phyloP scores from a whole-genome alignment of 2,797 vertebrate genomes.

The Muscicapa comitata region DNA sequence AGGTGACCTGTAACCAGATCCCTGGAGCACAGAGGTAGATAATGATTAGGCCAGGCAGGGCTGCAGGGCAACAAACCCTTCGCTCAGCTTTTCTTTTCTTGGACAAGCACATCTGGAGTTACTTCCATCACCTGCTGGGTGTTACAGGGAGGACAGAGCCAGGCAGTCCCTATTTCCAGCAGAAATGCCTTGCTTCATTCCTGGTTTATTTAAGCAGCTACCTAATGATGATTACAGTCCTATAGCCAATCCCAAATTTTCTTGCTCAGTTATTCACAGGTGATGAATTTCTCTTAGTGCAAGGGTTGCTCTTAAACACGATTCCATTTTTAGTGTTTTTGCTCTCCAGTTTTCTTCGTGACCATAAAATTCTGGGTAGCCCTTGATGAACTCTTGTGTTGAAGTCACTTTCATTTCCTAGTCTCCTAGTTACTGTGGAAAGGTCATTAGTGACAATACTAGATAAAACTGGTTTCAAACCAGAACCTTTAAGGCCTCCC shows the following conservation, averaged over 20 bases:
- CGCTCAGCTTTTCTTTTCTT: not conserved
- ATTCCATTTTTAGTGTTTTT: not conserved
- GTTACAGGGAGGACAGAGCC: not conserved
- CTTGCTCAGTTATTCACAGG: not conserved
- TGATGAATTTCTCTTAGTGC: not conserved
- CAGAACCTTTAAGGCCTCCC: not conserved
- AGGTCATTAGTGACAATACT: not conserved
- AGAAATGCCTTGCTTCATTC: not conserved
- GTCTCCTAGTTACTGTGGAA: not conserved
- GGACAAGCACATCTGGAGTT: not conserved
- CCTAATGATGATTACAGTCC: not conserved
- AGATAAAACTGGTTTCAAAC: not conserved
- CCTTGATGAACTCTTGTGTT: not conserved
- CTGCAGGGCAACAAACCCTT: not conserved
- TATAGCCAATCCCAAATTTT: not conserved
- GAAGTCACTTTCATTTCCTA: not conserved
- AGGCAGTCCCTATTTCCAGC: not conserved
- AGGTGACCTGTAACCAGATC: not conserved
- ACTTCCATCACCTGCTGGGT: not conserved
- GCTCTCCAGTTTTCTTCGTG: not conserved
- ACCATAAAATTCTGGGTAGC: not conserved
- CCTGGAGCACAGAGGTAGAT: not conserved
- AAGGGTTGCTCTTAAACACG: not conserved
- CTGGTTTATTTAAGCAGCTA: not conserved
- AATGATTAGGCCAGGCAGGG: not conserved